A percentile compares a stretch with the other conserved stretches of the same genome.
Conservation (phyloP, 1,140 invertebrate species). For the Probaryconus sp. region DNA sequence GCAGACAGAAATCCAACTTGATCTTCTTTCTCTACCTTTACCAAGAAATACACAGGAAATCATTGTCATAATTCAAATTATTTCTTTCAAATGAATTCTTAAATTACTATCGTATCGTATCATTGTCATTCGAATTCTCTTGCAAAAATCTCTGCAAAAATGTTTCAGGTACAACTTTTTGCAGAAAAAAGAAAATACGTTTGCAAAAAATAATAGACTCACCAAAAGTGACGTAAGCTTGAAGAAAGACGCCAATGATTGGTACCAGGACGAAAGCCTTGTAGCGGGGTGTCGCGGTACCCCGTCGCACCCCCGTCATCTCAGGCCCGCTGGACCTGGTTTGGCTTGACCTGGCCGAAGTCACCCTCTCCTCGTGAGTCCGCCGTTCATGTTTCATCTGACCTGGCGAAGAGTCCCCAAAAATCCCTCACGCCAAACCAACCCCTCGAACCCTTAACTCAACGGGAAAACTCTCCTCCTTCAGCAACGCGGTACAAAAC, state of each 20-base stretch:
- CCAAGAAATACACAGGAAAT: too few species aligned
- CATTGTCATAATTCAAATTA: too few species aligned
- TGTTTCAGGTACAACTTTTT: too few species aligned
- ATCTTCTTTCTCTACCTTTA: background rate
- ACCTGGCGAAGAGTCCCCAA: slow-evolving; percentile 15
- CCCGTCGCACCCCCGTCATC: slow-evolving; percentile 73
- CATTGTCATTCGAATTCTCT: too few species aligned
- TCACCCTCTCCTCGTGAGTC: slow-evolving; percentile 22
- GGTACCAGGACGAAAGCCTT: slow-evolving; percentile 64
- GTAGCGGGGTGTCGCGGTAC: slow-evolving; percentile 66
- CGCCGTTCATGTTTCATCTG: slow-evolving; percentile 70
- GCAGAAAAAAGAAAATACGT: background rate
- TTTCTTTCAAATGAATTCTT: too few species aligned
- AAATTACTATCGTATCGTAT: too few species aligned
- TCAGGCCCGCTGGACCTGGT: slow-evolving; percentile 70
- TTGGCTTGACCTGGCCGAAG: slow-evolving; percentile 20
- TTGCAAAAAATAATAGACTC: slow-evolving; percentile 36
- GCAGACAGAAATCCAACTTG: background rate
- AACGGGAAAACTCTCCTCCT: too few species aligned
- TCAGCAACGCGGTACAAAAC: too few species aligned
- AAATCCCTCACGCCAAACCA: too few species aligned
- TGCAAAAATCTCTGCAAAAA: too few species aligned
- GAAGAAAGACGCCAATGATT: slow-evolving; percentile 62
- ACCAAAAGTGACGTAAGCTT: slow-evolving; percentile 67
- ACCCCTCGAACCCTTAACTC: too few species aligned